Base-by-base conservation (phyloP, 2,888 invertebrate genomes). In the Acanthosepion esculentum region DNA sequence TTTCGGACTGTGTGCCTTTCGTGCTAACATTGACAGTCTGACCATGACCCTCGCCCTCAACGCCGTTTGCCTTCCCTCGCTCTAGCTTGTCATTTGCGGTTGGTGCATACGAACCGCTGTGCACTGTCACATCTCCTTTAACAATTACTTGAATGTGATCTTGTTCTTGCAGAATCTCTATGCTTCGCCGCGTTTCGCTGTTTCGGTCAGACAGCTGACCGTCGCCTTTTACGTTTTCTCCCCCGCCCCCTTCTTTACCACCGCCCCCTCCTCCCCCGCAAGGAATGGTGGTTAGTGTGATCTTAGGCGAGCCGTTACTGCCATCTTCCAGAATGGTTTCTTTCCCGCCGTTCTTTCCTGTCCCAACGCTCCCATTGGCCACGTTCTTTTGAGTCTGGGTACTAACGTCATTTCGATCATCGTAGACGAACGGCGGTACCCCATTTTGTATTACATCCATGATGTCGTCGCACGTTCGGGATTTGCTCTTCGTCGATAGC, bases 81-180 rank as follows among this genome's bases (percentile, higher is more conserved):
- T 94, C 64, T n/a, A 78, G 41, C 59, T 26, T 33, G n/a, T 91
- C 91, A 55, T 59, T 94, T 48, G 41, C 41, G 53, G n/a, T 41
- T 91, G 48, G 93, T 94, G 95, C 59, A 94, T 94, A 53, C n/a
- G 78, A 78, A 78, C 78, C 78, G 33, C 18, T 78, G 78, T 78
- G 78, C 3, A 96, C 95, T 23, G 94, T 95, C 48, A 96, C 95
- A 92, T 96, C 95, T 10, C 96, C 96, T 91, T 95, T 95, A 29
- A 96, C 95, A 29, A 96, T 95, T 8, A 96, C 96, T 5, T 95
- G 96, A 91, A 96, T 96, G 94, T 96, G 95, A 92, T 96, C 96
- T 18, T 95, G 95, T 78, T 96, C 95, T 94, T 96, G 96, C 26
- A 95, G 94, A 91, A 96, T 96, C 93, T 96, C 96, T 48, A 96